These are phyloP conservation scores for Corticium candelabrum DNA, from an alignment of 37 sponge, comb jelly and placozoan genomes.

Conservation along the genomic window DNA sequence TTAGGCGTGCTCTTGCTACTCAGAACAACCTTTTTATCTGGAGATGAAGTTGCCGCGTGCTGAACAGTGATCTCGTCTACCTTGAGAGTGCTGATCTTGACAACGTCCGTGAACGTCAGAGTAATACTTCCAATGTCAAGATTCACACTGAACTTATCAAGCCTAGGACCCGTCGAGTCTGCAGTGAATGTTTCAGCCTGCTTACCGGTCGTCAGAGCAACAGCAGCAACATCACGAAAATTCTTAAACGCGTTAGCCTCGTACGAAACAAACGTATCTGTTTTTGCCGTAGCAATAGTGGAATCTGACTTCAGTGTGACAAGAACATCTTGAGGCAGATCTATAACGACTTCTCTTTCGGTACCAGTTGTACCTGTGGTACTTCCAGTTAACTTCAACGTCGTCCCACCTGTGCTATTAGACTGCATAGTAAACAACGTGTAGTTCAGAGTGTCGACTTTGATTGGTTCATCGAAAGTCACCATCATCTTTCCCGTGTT, in stretches of 20 bases:
- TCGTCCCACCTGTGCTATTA: background rate
- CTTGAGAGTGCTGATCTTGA: background rate
- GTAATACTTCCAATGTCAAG: slow-evolving; percentile 33
- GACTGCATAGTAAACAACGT: slow-evolving; percentile 23
- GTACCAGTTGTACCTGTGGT: background rate
- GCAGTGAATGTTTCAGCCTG: slow-evolving; percentile 34
- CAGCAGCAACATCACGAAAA: slow-evolving; percentile 33
- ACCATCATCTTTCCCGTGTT: slow-evolving; percentile 21
- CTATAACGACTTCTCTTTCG: slow-evolving; percentile 22
- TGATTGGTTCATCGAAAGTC: slow-evolving; percentile 19
- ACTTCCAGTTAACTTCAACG: background rate
- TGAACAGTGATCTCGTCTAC: background rate
- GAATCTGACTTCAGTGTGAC: slow-evolving; percentile 43
- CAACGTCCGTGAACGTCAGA: slow-evolving; percentile 54
- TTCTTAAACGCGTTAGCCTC: slow-evolving; percentile 41
- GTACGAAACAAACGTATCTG: slow-evolving; percentile 40
- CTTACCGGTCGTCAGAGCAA: slow-evolving; percentile 20
- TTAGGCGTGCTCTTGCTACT: background rate
- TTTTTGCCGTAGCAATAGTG: slow-evolving; percentile 28
- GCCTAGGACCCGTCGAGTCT: slow-evolving; percentile 61
- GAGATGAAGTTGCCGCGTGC: background rate
- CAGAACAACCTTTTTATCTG: background rate
- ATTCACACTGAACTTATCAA: slow-evolving; percentile 42
- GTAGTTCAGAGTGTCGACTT: slow-evolving; percentile 1
- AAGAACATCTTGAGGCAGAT: slow-evolving; percentile 46